Conservation (phyloP, 2,888 invertebrate species). For the Luffia ferchaultella region DNA sequence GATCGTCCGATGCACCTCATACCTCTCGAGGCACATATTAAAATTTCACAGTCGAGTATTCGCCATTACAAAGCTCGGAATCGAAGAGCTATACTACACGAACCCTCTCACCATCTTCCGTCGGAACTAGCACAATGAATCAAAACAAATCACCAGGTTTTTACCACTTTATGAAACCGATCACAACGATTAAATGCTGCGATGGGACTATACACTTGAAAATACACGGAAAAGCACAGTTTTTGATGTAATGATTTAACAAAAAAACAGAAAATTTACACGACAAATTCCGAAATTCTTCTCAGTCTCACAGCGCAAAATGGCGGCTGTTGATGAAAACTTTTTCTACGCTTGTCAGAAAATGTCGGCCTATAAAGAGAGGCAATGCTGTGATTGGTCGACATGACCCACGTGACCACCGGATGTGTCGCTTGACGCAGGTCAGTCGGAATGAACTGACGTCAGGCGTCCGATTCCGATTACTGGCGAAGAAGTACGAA, state of each 20-base stretch:
- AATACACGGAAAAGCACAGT: constrained; percentile 67
- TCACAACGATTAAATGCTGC: constrained; percentile 51
- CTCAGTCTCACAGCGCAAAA: constrained; percentile 86
- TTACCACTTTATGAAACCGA: constrained; percentile 55
- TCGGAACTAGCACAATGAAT: constrained; percentile 77
- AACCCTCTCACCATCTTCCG: constrained; percentile 79
- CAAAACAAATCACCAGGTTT: constrained; percentile 71
- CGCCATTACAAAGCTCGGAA: constrained; percentile 81
- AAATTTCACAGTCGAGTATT: constrained; percentile 76
- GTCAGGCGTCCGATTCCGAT: constrained; percentile 51
- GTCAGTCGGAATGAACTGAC: constrained; percentile 54
- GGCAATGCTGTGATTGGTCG: constrained; percentile 48
- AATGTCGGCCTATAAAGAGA: constrained; percentile 64
- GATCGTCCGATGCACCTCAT: constrained; percentile 74
- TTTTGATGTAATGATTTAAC: constrained; percentile 65
- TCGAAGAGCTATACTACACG: constrained; percentile 68
- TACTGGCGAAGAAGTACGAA: constrained; percentile 26
- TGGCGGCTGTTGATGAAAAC: constrained; percentile 96
- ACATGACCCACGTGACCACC: constrained; percentile 54
- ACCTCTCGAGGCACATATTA: constrained; percentile 82
- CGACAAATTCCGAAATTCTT: constrained; percentile 78
- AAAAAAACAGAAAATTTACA: constrained; percentile 72
- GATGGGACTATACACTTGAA: constrained; percentile 66
- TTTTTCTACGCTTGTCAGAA: constrained; percentile 96
- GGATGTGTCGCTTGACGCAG: constrained; percentile 54